Evolutionary conservation across 2,888 invertebrate species (phyloP).

Genomic region (Melinaea marsaeus): DNA sequence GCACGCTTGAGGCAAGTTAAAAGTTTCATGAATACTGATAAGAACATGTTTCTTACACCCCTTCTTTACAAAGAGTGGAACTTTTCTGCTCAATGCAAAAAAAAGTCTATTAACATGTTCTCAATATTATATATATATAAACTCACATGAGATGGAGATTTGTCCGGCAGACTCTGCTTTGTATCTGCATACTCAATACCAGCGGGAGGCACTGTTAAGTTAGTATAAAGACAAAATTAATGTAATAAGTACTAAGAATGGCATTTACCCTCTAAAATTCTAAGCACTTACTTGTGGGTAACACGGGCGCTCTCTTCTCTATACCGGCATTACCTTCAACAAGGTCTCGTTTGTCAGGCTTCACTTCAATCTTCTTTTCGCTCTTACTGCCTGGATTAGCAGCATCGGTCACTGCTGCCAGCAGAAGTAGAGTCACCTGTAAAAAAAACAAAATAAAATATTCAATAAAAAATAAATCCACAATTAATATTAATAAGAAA

Average conservation of each 20-base stretch:
- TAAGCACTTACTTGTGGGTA: constrained; percentile 39
- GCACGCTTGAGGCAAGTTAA: too few relatives aligned
- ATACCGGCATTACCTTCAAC: constrained; percentile 45
- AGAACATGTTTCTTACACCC: too few relatives aligned
- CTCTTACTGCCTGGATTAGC: constrained; percentile 28
- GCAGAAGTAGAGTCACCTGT: constrained; percentile 48
- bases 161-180: constrained; percentile 39
- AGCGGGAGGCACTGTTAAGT: constrained; percentile 36
- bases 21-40: too few relatives aligned
- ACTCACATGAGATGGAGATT: constrained; percentile 45
- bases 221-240: constrained; percentile 5
- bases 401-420: constrained; percentile 46
- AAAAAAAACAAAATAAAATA: background rate
- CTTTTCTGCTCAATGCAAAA: too few relatives aligned
- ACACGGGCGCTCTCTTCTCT: constrained; percentile 42
- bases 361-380: constrained; percentile 33
- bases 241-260: background rate
- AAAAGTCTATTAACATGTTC: background rate
- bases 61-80: too few relatives aligned
- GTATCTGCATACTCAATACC: constrained; percentile 48
- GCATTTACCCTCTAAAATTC: constrained; percentile 5
- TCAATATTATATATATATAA: background rate
- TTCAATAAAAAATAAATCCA: background rate
- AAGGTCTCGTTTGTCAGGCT: constrained; percentile 49
- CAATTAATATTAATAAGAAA: background rate